Conservation (phyloP, 1,140 invertebrate genomes). For the Caenorhabditis brenneri region DNA sequence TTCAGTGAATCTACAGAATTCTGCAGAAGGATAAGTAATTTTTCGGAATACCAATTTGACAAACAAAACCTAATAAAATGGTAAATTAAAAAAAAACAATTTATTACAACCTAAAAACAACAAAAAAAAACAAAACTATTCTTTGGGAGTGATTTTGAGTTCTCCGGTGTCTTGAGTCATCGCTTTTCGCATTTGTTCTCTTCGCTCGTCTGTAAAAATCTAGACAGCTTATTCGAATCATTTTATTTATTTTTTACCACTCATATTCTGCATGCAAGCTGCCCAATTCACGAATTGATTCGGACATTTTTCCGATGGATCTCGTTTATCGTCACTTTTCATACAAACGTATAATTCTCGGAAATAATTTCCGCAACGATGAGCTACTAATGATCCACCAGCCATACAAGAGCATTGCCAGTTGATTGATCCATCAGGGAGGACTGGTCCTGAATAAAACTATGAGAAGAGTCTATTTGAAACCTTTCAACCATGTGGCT, state of each 20-base stretch:
- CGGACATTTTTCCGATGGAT: constrained; percentile 39
- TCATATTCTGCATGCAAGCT: constrained; percentile 45
- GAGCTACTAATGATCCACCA: constrained; percentile 38
- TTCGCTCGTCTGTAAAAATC: constrained; percentile 36
- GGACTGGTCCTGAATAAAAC: background rate
- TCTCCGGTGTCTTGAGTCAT: background rate
- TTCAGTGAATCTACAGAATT: background rate
- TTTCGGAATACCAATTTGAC: background rate
- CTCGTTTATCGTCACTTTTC: constrained; percentile 13
- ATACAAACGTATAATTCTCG: constrained; percentile 42
- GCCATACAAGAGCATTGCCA: constrained; percentile 48
- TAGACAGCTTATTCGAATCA: background rate
- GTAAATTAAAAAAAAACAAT: background rate
- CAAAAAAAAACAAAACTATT: background rate
- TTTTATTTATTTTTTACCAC: too few species aligned
- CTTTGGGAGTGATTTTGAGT: background rate
- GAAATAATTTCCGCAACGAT: constrained; percentile 40
- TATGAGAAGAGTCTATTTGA: background rate
- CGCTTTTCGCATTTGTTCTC: constrained; percentile 39
- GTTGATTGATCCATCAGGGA: constrained; percentile 42
- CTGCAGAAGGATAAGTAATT: too few species aligned
- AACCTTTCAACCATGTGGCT: background rate
- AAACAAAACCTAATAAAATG: background rate
- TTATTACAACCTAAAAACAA: background rate
- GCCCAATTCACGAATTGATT: constrained; percentile 44